Evolutionary conservation across 1,140 invertebrate species (phyloP).

Genomic region (Gonatopus flavifemur): DNA sequence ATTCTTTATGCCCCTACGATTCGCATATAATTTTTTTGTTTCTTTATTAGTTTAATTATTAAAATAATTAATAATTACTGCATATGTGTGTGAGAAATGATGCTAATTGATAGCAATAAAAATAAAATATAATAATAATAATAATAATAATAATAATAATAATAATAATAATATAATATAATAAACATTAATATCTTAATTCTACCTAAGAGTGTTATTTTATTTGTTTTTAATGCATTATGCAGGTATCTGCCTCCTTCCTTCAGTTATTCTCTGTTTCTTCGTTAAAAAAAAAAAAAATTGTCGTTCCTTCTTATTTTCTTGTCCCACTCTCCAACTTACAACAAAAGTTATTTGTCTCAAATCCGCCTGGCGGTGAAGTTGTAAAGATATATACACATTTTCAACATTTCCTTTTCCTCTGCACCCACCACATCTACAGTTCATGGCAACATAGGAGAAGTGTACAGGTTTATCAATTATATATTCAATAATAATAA

Average conservation of each 20-base stretch:
- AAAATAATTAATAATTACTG: conserved; percentile 44
- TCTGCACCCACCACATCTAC: conserved; percentile 28
- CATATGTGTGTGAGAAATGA: conserved; percentile 29
- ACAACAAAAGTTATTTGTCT: conserved; percentile 13
- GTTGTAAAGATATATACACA: conserved; percentile 48
- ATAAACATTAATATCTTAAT: conserved; percentile 44
- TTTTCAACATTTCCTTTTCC: conserved; percentile 24
- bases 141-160: conserved; percentile 22
- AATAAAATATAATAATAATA: conserved; percentile 19
- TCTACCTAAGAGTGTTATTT: conserved; percentile 45
- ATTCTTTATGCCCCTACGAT: conserved; percentile 23
- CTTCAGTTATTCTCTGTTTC: too few species aligned
- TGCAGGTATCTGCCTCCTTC: too few species aligned
- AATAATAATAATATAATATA: conserved; percentile 32
- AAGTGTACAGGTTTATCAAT: conserved; percentile 24
- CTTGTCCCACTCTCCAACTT: conserved; percentile 4
- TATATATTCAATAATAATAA: not conserved
- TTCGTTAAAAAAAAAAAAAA: too few species aligned
- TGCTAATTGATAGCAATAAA: conserved; percentile 35
- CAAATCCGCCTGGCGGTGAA: conserved; percentile 39
- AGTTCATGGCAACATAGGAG: conserved; percentile 41
- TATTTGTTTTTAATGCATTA: conserved; percentile 33
- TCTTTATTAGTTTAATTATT: conserved; percentile 43
- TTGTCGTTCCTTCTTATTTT: too few species aligned
- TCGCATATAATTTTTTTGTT: too few species aligned